phyloP scores from a whole-genome alignment of 2,888 invertebrate species.

The Linyphia triangularis region DNA sequence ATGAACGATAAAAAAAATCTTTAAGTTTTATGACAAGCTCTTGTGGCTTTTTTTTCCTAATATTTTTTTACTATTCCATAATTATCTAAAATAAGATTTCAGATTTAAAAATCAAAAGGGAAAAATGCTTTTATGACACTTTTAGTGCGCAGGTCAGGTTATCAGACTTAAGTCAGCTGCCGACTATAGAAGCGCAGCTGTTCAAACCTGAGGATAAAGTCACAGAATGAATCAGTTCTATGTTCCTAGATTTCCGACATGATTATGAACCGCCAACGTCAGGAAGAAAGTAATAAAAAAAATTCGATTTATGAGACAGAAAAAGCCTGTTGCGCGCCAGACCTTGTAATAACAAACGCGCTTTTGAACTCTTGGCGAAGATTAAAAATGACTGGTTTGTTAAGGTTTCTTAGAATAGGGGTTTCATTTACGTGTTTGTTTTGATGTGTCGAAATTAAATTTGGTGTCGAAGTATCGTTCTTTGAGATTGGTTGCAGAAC shows the following conservation, averaged over 20 bases:
- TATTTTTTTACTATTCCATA: no score
- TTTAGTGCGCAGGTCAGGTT: neutral
- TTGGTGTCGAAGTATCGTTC: neutral
- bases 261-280: slow-evolving; percentile 17
- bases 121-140: neutral
- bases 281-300: slow-evolving; percentile 25
- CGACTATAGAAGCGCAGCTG: slow-evolving; percentile 39
- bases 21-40: no score
- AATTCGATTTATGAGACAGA: slow-evolving; percentile 9
- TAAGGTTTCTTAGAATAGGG: neutral
- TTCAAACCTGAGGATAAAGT: slow-evolving; percentile 37
- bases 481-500: no score
- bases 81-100: neutral
- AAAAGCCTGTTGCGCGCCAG: slow-evolving; percentile 6
- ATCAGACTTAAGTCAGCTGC: slow-evolving; percentile 2
- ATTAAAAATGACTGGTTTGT: neutral
- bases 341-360: neutral
- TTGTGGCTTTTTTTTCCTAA: no score
- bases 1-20: no score
- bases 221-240: slow-evolving; percentile 33
- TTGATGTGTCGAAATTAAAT: neutral
- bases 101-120: neutral
- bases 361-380: neutral
- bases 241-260: slow-evolving; percentile 29
- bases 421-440: neutral